Conservation (phyloP, 2,888 invertebrate species). For the Adela reaumurella region DNA sequence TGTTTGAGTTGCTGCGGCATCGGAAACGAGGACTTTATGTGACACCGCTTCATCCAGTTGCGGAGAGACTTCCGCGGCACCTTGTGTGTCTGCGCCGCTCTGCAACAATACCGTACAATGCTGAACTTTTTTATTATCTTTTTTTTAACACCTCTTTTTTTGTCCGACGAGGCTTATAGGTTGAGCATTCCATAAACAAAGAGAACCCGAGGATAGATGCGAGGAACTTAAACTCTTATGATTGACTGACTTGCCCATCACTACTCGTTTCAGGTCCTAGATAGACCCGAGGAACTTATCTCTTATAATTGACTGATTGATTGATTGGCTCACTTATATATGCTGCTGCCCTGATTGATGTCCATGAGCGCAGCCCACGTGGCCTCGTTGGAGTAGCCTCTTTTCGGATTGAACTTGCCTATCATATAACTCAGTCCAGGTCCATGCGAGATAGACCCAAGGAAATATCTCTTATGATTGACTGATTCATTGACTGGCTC, state of each 20-base stretch:
- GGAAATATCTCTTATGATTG: too few species aligned
- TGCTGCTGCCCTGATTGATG: conserved; percentile 57
- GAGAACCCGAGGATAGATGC: too few species aligned
- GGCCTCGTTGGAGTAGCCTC: conserved; percentile 49
- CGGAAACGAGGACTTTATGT: conserved; percentile 57
- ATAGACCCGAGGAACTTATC: too few species aligned
- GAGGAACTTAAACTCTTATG: too few species aligned
- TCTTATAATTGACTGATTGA: too few species aligned
- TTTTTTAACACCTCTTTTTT: too few species aligned
- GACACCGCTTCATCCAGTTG: conserved; percentile 62
- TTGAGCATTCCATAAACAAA: too few species aligned
- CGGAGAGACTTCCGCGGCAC: conserved; percentile 58
- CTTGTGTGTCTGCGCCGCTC: conserved; percentile 58
- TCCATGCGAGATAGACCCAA: conserved; percentile 47
- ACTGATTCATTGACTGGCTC: too few species aligned
- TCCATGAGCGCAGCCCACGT: conserved; percentile 59
- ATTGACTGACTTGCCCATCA: too few species aligned
- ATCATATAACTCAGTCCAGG: conserved; percentile 48
- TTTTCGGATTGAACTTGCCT: conserved; percentile 50
- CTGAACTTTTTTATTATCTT: neutral
- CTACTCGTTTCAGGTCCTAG: too few species aligned
- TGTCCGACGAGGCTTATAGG: too few species aligned
- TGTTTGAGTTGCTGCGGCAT: conserved; percentile 57
- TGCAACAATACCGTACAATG: conserved; percentile 21
- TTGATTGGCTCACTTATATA: conserved; percentile 54